Evolutionary conservation across 2,888 invertebrate genomes (phyloP).

Genomic region (Heterodera filipjevi): DNA sequence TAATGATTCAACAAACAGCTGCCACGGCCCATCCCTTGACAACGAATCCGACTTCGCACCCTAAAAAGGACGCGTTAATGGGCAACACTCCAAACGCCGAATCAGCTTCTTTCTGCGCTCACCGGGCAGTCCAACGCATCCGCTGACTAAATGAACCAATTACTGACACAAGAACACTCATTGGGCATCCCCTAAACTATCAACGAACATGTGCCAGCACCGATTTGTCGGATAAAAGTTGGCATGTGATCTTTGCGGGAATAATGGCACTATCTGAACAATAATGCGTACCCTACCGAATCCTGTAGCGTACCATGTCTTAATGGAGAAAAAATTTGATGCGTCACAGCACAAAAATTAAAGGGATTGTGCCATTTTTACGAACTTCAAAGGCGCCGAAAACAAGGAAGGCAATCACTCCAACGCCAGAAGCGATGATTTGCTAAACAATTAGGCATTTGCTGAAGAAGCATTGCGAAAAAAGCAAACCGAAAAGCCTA

Average conservation of each 20-base stretch:
- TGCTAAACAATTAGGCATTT: slow-evolving; percentile 49
- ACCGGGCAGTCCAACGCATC: slow-evolving; percentile 63
- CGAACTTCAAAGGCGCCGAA: slow-evolving; percentile 59
- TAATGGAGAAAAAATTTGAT: neutral
- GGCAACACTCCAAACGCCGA: neutral
- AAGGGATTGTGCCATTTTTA: neutral
- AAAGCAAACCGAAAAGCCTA: slow-evolving; percentile 39
- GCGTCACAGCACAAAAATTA: neutral
- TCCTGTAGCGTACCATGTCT: slow-evolving; percentile 55
- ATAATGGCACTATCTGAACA: neutral
- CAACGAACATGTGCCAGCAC: slow-evolving; percentile 43
- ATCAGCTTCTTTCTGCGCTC: neutral
- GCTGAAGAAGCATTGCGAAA: neutral
- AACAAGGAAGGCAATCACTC: slow-evolving; percentile 59
- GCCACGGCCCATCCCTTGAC: slow-evolving; percentile 65
- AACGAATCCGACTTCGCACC: slow-evolving; percentile 63
- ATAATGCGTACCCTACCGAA: slow-evolving; percentile 1
- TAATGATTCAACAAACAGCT: slow-evolving; percentile 39
- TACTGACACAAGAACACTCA: slow-evolving; percentile 15
- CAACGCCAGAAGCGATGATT: slow-evolving; percentile 52
- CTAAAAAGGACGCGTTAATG: neutral
- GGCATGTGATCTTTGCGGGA: slow-evolving; percentile 56
- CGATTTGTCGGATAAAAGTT: slow-evolving; percentile 58
- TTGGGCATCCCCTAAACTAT: neutral
- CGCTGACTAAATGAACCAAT: slow-evolving; percentile 38